phyloP scores from a whole-genome alignment of 2,113 vertebrate species.

The Petrocephalus microphthalmus region DNA sequence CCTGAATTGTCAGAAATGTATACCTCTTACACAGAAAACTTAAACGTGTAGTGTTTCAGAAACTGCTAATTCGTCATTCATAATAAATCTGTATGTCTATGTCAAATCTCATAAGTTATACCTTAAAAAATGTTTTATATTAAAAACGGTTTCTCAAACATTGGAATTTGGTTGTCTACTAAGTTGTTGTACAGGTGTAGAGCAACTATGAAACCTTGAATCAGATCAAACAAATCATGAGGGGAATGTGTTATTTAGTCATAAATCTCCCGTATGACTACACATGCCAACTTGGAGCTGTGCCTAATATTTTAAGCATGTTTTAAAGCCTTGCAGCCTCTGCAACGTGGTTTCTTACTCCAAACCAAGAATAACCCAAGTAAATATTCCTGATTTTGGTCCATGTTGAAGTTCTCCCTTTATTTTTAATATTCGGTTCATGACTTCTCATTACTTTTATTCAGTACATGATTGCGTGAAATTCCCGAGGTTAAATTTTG shows the following conservation, averaged over 20 bases:
- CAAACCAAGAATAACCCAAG: background rate
- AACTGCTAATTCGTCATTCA: no score
- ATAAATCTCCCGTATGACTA: background rate
- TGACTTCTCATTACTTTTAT: background rate
- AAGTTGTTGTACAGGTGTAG: background rate
- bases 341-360: background rate
- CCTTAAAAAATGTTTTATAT: background rate
- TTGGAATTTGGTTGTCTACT: background rate
- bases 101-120: background rate
- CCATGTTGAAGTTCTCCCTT: background rate
- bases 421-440: background rate
- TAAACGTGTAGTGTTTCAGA: no score
- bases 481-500: background rate
- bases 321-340: background rate
- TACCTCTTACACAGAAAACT: no score
- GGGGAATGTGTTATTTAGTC: background rate
- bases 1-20: no score
- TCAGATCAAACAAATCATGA: background rate
- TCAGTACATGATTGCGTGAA: background rate
- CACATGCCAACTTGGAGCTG: background rate
- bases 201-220: background rate
- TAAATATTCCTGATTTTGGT: background rate
- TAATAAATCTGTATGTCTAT: no score
- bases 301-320: background rate
- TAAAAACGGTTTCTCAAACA: background rate